Conservation (phyloP, 2,113 vertebrate species). For the Notarius quadriscutis region DNA sequence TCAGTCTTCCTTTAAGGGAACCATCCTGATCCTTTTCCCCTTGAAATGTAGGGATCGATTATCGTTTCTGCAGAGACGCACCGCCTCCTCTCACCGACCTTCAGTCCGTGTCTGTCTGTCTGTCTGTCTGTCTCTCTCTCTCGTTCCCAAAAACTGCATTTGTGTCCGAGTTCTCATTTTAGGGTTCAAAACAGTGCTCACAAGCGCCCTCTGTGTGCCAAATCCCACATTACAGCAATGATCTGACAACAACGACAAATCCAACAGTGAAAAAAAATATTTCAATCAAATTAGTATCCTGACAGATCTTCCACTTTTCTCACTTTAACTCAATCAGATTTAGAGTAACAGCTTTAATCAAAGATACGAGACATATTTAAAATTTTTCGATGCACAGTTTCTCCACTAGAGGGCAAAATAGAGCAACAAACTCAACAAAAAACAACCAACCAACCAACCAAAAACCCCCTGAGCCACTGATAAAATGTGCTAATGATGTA, state of each 20-base stretch:
- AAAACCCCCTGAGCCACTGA: background rate
- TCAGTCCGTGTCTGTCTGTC: background rate
- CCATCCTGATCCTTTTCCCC: constrained; percentile 16
- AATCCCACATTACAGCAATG: background rate
- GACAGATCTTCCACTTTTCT: background rate
- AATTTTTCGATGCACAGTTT: background rate
- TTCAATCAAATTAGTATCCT: background rate
- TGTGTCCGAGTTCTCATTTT: background rate
- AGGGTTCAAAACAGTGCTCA: background rate
- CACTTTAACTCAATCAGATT: background rate
- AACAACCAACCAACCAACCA: no score
- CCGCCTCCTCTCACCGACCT: constrained; percentile 3
- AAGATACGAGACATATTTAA: background rate
- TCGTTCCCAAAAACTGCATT: background rate
- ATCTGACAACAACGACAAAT: background rate
- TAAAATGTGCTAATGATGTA: background rate
- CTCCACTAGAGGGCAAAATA: background rate
- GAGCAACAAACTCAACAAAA: background rate
- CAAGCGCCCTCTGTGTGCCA: background rate
- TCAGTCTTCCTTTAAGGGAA: background rate
- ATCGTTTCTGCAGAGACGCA: constrained; percentile 21
- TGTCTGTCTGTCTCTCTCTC: background rate
- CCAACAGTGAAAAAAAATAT: background rate
- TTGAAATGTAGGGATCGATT: constrained; percentile 15
- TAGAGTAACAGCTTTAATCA: background rate